Evolutionary conservation across 2,888 invertebrate genomes (phyloP).

Genomic region (Rhogogaster chlorosoma): DNA sequence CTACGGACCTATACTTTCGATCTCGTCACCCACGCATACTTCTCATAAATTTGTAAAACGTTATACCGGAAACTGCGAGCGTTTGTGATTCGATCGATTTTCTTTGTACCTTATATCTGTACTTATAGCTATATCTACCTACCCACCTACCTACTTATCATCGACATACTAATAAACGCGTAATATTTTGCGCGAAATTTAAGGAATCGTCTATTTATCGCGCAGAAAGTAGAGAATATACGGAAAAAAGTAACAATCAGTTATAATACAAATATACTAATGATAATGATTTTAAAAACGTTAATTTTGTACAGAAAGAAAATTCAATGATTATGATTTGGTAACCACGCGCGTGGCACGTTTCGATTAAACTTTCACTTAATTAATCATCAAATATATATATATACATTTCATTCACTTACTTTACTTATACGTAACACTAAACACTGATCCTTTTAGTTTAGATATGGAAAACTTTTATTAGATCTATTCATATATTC

Average conservation of each 20-base stretch:
- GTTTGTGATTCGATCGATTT: constrained; percentile 1
- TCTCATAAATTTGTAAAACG: not conserved
- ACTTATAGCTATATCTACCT: not conserved
- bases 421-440: not conserved
- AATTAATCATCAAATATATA: not conserved
- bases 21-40: not conserved
- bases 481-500: constrained; percentile 9
- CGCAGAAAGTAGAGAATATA: not conserved
- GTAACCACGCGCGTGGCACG: not conserved
- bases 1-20: not conserved
- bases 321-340: not conserved
- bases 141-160: not conserved
- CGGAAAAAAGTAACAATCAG: not conserved
- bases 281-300: not conserved
- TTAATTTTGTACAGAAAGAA: not conserved
- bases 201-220: not conserved
- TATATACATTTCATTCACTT: not conserved
- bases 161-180: not conserved
- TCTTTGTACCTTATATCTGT: not conserved
- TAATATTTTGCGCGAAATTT: not conserved
- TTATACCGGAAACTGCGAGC: not conserved
- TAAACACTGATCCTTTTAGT: not conserved
- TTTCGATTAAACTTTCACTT: not conserved
- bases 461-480: constrained; percentile 38
- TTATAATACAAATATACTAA: not conserved